Evolutionary conservation across 1,140 invertebrate genomes (phyloP).

Genomic region (Vollenhovia emeryi): DNA sequence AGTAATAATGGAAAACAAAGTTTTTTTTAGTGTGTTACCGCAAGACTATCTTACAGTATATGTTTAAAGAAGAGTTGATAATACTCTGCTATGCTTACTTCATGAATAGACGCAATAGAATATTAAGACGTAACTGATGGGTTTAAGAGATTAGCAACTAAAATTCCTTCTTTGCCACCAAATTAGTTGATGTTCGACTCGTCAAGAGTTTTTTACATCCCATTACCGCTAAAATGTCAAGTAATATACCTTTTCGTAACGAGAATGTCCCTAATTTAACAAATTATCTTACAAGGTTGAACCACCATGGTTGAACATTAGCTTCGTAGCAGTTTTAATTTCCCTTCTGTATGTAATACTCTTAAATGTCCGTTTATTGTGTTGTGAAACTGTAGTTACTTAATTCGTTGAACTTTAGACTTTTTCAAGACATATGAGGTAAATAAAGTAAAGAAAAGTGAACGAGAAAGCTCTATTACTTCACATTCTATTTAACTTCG

Average conservation of each 20-base stretch:
- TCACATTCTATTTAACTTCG: background rate
- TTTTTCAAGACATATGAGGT: background rate
- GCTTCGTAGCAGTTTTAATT: background rate
- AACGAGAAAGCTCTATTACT: background rate
- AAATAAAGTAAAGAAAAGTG: background rate
- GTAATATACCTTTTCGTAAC: background rate
- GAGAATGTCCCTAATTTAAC: background rate
- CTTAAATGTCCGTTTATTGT: background rate
- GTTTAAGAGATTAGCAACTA: background rate
- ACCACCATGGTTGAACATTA: background rate
- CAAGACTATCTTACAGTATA: background rate
- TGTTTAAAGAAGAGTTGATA: background rate
- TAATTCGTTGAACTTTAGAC: background rate
- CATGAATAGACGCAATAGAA: background rate
- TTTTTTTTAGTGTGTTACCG: background rate
- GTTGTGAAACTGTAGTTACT: background rate
- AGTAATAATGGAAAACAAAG: background rate
- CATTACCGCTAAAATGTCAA: background rate
- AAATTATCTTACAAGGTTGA: background rate
- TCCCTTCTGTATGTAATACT: background rate
- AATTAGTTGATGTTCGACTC: background rate
- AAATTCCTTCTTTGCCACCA: conserved; percentile 26
- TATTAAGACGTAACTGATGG: background rate
- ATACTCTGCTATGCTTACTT: background rate
- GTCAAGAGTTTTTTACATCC: background rate